Conservation (phyloP, 2,113 vertebrate species). For the Cyrtonyx montezumae region DNA sequence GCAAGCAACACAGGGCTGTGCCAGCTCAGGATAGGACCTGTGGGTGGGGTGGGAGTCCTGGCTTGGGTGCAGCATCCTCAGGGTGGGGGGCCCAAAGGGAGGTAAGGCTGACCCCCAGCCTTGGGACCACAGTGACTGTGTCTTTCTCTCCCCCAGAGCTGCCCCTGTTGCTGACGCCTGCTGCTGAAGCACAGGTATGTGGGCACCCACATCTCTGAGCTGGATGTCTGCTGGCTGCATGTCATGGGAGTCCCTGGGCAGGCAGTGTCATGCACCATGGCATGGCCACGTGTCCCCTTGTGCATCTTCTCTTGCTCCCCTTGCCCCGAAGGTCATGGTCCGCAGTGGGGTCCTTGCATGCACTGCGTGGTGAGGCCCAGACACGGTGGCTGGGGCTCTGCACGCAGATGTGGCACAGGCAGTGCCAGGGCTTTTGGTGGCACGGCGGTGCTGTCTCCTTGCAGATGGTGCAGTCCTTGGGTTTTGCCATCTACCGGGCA, state of each 20-base stretch:
- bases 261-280: neutral
- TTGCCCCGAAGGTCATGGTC: fast-evolving
- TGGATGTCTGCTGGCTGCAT: fast-evolving
- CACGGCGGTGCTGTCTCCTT: neutral
- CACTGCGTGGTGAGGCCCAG: neutral
- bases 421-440: fast-evolving
- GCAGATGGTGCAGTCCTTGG: constrained; percentile 92
- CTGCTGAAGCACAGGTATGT: constrained; percentile 58
- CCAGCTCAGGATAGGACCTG: neutral
- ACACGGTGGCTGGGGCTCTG: too few species aligned
- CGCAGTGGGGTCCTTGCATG: neutral
- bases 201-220: neutral
- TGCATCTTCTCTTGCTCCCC: neutral
- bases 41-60: neutral
- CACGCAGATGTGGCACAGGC: fast-evolving
- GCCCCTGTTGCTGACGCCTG: constrained; percentile 48
- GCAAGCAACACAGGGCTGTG: fast-evolving
- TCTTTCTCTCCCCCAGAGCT: constrained; percentile 26
- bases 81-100: neutral
- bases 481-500: constrained; percentile 92
- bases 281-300: neutral
- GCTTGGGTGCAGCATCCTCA: fast-evolving
- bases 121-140: neutral
- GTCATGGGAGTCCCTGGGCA: neutral
- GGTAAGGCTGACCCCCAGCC: fast-evolving